Evolutionary conservation across 2,888 invertebrate species (phyloP).

Genomic region (Rotaria socialis): DNA sequence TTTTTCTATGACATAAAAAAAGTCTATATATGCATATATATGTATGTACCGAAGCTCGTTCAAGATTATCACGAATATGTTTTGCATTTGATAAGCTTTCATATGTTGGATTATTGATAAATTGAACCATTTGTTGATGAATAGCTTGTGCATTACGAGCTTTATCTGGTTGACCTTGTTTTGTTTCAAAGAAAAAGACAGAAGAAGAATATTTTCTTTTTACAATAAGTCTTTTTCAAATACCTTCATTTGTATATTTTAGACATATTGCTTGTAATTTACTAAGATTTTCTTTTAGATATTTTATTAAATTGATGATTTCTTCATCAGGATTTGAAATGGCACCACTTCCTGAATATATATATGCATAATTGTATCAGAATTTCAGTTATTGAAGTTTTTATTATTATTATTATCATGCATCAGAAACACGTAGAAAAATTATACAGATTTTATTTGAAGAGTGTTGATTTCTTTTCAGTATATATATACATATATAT

Average conservation of each 20-base stretch:
- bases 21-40: background rate
- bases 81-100: background rate
- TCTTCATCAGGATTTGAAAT: constrained; percentile 18
- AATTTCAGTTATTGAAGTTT: no score
- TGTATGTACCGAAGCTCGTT: background rate
- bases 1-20: no score
- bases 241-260: background rate
- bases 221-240: background rate
- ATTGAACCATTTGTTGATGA: constrained; percentile 9
- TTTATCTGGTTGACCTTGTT: background rate
- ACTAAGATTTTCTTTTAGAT: background rate
- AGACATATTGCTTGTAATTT: background rate
- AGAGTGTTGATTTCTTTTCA: no score
- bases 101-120: constrained; percentile 1
- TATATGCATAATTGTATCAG: background rate
- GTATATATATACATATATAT: no score
- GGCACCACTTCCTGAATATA: background rate
- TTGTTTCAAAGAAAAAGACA: background rate
- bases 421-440: no score
- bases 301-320: background rate
- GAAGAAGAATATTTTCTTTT: background rate
- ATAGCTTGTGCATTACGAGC: background rate
- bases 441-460: no score
- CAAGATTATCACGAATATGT: background rate
- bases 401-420: no score